Evolutionary conservation across 2,113 vertebrate species (phyloP).

Genomic region (Gorsachius goisagi): DNA sequence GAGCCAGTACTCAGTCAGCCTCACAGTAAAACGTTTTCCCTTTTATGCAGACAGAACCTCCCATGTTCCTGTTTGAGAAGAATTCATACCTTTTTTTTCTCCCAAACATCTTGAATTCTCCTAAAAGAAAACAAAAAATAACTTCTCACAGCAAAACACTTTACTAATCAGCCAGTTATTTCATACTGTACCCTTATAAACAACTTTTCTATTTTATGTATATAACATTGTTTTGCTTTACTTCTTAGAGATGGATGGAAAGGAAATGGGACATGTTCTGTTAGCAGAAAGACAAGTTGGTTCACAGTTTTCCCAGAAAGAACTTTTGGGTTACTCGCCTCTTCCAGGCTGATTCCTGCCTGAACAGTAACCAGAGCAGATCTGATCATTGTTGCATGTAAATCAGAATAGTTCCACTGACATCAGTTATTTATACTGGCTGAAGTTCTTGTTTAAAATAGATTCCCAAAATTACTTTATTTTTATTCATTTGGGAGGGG

Average conservation of each 20-base stretch:
- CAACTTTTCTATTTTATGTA: not conserved
- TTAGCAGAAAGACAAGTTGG: not conserved
- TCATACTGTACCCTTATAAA: not conserved
- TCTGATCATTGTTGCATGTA: not conserved
- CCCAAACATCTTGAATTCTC: not conserved
- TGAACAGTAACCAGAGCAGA: not conserved
- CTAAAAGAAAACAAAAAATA: not conserved
- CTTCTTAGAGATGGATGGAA: not conserved
- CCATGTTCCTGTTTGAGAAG: not conserved
- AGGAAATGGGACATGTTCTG: not conserved
- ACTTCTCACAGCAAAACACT: not conserved
- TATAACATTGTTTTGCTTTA: not conserved
- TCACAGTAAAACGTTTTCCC: not conserved
- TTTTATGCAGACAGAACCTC: rapidly evolving
- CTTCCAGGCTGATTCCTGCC: not conserved
- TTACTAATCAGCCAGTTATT: not conserved
- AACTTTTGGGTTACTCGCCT: not conserved
- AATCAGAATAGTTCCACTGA: not conserved
- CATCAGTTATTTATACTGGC: not conserved
- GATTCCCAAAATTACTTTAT: not conserved
- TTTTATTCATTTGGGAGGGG: not conserved
- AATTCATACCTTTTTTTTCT: not conserved
- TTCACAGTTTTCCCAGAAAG: not conserved
- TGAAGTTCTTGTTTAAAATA: not conserved
- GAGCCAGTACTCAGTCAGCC: not conserved